These are phyloP conservation scores for Macrobrachium nipponense DNA, from an alignment of 1,140 invertebrate genomes.

Conservation along the genomic window DNA sequence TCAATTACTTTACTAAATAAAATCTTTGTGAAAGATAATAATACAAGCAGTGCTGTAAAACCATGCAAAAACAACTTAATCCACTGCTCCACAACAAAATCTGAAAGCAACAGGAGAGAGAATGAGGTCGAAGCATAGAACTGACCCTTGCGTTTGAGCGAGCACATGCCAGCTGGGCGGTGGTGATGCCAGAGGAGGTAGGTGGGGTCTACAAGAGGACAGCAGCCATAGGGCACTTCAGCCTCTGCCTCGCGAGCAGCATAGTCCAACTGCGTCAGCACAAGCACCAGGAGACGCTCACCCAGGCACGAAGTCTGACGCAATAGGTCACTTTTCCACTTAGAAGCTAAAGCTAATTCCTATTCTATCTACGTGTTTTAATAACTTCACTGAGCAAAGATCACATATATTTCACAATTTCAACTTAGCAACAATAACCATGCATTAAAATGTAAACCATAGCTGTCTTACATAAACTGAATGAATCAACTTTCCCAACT, in stretches of 20 bases:
- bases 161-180: slow-evolving; percentile 65
- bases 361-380: background rate
- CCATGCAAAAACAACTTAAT: too few relatives aligned
- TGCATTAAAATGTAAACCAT: too few relatives aligned
- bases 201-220: slow-evolving; percentile 51
- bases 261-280: slow-evolving; percentile 62
- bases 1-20: too few relatives aligned
- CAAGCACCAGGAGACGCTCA: slow-evolving; percentile 59
- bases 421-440: too few relatives aligned
- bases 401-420: too few relatives aligned
- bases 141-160: slow-evolving; percentile 60
- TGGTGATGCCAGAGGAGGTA: slow-evolving; percentile 63
- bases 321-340: background rate
- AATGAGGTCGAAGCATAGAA: slow-evolving; percentile 27
- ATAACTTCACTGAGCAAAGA: background rate
- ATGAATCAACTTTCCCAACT: too few relatives aligned
- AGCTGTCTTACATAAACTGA: too few relatives aligned
- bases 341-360: background rate
- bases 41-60: too few relatives aligned
- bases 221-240: slow-evolving; percentile 63
- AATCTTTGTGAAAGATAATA: too few relatives aligned
- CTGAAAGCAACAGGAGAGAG: slow-evolving; percentile 8
- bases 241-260: slow-evolving; percentile 55
- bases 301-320: slow-evolving; percentile 56
- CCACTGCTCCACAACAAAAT: background rate